phyloP scores from a whole-genome alignment of 2,888 invertebrate species.

The Dorcus hopei region DNA sequence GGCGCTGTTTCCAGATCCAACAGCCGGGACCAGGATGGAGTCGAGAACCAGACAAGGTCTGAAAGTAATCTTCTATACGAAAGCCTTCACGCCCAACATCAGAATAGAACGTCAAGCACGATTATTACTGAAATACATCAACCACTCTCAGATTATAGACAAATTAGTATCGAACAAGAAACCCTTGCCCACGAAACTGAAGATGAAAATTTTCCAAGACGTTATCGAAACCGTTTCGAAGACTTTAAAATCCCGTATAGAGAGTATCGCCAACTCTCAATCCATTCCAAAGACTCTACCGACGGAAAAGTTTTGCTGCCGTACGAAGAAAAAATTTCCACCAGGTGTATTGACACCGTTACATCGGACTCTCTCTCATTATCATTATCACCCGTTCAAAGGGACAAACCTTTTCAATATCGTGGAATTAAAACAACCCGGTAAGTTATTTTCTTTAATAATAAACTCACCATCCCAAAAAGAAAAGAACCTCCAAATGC shows the following conservation, averaged over 20 bases:
- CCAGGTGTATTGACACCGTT: constrained; percentile 27
- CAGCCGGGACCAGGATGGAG: constrained; percentile 31
- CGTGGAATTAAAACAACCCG: constrained; percentile 24
- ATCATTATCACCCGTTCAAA: constrained; percentile 37
- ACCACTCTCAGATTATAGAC: constrained; percentile 8
- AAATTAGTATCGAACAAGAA: constrained; percentile 9
- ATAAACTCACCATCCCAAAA: constrained; percentile 38
- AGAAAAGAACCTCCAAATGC: background rate
- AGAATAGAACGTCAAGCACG: constrained; percentile 12
- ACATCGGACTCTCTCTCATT: constrained; percentile 42
- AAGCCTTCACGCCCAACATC: constrained; percentile 10
- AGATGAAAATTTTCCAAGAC: constrained; percentile 18
- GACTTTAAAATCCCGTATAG: constrained; percentile 22
- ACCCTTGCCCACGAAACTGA: constrained; percentile 12
- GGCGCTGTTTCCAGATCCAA: constrained; percentile 35
- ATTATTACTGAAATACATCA: constrained; percentile 16
- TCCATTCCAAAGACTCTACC: constrained; percentile 6
- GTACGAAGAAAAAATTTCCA: constrained; percentile 14
- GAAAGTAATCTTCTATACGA: constrained; percentile 7
- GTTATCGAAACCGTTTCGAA: constrained; percentile 23
- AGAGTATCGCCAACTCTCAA: constrained; percentile 10
- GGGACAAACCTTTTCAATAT: constrained; percentile 26
- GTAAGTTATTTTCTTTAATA: constrained; percentile 33
- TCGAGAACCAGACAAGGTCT: constrained; percentile 10
- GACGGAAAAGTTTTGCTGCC: constrained; percentile 7